Evolutionary conservation across 2,113 vertebrate species (phyloP).

Genomic region (Syngnathus floridae): DNA sequence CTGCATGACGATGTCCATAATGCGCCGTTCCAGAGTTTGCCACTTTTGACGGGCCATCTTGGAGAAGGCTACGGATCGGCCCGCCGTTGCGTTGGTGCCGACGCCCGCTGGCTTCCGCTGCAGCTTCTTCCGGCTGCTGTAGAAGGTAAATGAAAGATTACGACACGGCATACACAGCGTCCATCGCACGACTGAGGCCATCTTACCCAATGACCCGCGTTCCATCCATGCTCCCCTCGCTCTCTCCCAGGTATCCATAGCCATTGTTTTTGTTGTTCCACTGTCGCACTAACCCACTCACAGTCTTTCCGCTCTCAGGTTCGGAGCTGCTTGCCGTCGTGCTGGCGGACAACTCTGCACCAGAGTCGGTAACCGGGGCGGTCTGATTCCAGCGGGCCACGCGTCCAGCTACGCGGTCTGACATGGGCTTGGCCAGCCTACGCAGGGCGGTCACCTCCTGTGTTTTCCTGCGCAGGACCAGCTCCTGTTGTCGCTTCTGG

Average conservation of each 20-base stretch:
- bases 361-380: constrained; percentile 72
- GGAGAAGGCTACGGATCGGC: constrained; percentile 74
- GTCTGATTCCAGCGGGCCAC: constrained; percentile 53
- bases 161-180: not conserved
- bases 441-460: constrained; percentile 91
- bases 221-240: constrained; percentile 61
- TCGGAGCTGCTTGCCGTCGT: constrained; percentile 80
- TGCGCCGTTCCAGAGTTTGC: constrained; percentile 84
- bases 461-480: constrained; percentile 88
- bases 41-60: constrained; percentile 90
- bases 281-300: constrained; percentile 90
- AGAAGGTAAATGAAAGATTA: not conserved
- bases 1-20: constrained; percentile 94
- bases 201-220: constrained; percentile 45
- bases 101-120: constrained; percentile 75
- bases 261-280: constrained; percentile 89
- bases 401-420: constrained; percentile 82
- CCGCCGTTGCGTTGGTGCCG: constrained; percentile 2
- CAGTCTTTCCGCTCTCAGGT: constrained; percentile 75
- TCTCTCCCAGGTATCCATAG: constrained; percentile 79
- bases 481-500: constrained; percentile 93
- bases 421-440: constrained; percentile 90
- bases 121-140: constrained; percentile 78
- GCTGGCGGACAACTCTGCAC: constrained; percentile 81
- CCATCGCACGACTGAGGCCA: not conserved